These are phyloP conservation scores for Tachysurus fulvidraco DNA, from an alignment of 2,113 vertebrate species.

Conservation along the genomic window DNA sequence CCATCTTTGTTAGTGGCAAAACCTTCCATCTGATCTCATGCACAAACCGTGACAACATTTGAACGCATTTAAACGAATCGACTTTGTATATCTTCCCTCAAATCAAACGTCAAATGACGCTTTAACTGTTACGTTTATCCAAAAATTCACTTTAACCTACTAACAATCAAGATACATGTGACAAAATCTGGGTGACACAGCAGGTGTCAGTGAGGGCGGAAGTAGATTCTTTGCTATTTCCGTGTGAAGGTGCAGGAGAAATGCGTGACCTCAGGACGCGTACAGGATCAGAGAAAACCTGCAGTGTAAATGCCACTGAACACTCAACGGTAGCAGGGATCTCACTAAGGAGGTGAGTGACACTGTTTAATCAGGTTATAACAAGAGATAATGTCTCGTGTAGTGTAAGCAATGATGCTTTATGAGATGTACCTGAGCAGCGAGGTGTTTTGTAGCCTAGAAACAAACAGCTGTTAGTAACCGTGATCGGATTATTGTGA, in stretches of 20 bases:
- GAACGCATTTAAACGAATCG: neutral
- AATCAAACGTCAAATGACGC: neutral
- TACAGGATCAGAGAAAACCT: slow-evolving; percentile 4
- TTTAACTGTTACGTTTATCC: neutral
- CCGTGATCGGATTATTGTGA: slow-evolving; percentile 9
- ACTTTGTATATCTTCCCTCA: neutral
- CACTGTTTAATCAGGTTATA: neutral
- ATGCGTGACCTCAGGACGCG: slow-evolving; percentile 33
- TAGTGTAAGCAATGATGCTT: neutral
- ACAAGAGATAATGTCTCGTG: too few species aligned
- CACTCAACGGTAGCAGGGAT: neutral
- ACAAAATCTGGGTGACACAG: neutral
- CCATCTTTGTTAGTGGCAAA: slow-evolving; percentile 51
- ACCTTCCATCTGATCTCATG: neutral
- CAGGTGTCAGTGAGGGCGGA: slow-evolving; percentile 32
- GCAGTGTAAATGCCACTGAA: neutral
- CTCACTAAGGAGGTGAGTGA: slow-evolving; percentile 33
- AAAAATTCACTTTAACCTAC: neutral
- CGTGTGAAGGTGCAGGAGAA: slow-evolving; percentile 41
- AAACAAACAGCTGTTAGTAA: slow-evolving; percentile 45
- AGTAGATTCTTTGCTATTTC: slow-evolving; percentile 31
- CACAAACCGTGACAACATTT: too few species aligned
- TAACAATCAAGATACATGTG: too few species aligned
- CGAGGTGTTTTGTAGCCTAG: neutral
- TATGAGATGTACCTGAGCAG: neutral